These are phyloP conservation scores for Cyclophora punctaria DNA, from an alignment of 2,888 invertebrate species.

Conservation along the genomic window DNA sequence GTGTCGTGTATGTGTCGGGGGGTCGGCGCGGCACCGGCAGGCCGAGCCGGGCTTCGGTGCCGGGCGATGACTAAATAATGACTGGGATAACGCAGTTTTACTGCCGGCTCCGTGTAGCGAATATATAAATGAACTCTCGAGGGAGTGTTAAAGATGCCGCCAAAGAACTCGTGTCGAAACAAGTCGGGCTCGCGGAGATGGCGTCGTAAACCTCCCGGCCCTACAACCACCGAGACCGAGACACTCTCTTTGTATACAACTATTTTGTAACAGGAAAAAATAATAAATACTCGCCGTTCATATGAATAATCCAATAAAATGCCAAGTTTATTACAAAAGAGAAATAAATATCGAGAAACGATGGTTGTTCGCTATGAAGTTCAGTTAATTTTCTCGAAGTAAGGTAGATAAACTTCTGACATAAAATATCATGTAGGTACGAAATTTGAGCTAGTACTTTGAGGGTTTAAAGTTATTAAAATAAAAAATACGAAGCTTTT, in stretches of 20 bases:
- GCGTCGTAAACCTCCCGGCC: constrained; percentile 61
- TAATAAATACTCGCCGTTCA: constrained; percentile 33
- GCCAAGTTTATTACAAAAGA: constrained; percentile 1
- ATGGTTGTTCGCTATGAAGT: too few relatives aligned
- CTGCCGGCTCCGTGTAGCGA: constrained; percentile 71
- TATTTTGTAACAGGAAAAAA: constrained; percentile 47
- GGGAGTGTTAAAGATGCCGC: constrained; percentile 73
- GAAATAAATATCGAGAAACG: not conserved
- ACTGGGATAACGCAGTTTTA: constrained; percentile 74
- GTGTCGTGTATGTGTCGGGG: constrained; percentile 20
- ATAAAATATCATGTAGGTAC: not conserved
- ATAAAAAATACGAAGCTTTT: too few relatives aligned
- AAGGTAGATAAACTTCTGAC: too few relatives aligned
- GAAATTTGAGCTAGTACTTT: too few relatives aligned
- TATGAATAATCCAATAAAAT: constrained; percentile 25
- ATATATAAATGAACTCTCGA: constrained; percentile 72
- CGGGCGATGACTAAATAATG: constrained; percentile 74
- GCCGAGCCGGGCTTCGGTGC: constrained; percentile 5
- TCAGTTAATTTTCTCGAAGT: constrained; percentile 24
- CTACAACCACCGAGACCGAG: constrained; percentile 49
- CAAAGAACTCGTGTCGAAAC: constrained; percentile 69
- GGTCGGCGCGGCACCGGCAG: constrained; percentile 25
- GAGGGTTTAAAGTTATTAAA: too few relatives aligned
- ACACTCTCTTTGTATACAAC: constrained; percentile 55
- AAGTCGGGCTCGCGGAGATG: constrained; percentile 65